These are phyloP conservation scores for Jordanella pulchra DNA, from an alignment of 2,797 vertebrate genomes.

Conservation along the genomic window DNA sequence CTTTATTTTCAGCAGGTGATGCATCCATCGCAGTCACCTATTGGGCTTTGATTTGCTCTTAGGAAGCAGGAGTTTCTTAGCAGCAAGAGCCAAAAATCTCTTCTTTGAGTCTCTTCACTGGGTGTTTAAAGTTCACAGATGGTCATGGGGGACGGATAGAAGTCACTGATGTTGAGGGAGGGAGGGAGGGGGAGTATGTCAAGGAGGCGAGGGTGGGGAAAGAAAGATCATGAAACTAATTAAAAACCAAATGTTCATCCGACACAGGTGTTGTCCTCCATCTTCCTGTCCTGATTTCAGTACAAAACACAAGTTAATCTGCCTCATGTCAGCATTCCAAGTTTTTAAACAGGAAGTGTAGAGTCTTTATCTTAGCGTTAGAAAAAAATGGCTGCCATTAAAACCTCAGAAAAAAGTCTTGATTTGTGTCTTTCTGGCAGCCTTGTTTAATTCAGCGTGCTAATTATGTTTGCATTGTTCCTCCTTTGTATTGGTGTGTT, in stretches of 20 bases:
- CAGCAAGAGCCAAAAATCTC: slow-evolving; percentile 31
- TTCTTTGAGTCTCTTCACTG: slow-evolving; percentile 41
- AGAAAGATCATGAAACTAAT: slow-evolving; percentile 48
- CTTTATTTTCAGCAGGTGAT: slow-evolving; percentile 54
- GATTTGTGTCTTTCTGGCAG: slow-evolving; percentile 10
- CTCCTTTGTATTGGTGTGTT: slow-evolving; percentile 37
- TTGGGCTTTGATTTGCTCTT: slow-evolving; percentile 63
- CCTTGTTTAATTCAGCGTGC: slow-evolving; percentile 24
- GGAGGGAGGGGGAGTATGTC: slow-evolving; percentile 42
- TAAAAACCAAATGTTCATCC: slow-evolving; percentile 56
- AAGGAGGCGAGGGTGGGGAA: slow-evolving; percentile 30
- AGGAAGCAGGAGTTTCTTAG: slow-evolving; percentile 56
- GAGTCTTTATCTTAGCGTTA: neutral
- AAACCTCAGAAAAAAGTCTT: slow-evolving; percentile 14
- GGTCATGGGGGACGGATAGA: slow-evolving; percentile 68
- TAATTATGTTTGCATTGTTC: slow-evolving; percentile 61
- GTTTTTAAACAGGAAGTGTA: slow-evolving; percentile 32
- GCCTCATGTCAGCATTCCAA: neutral
- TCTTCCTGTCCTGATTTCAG: slow-evolving; percentile 20
- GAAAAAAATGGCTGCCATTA: neutral
- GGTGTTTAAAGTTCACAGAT: slow-evolving; percentile 67
- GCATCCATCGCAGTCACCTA: slow-evolving; percentile 55
- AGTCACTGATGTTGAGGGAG: slow-evolving; percentile 57
- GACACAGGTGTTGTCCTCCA: slow-evolving; percentile 46
- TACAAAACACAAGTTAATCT: slow-evolving; percentile 14